phyloP scores from a whole-genome alignment of 2,888 invertebrate genomes.

The Caenorhabditis sinica region DNA sequence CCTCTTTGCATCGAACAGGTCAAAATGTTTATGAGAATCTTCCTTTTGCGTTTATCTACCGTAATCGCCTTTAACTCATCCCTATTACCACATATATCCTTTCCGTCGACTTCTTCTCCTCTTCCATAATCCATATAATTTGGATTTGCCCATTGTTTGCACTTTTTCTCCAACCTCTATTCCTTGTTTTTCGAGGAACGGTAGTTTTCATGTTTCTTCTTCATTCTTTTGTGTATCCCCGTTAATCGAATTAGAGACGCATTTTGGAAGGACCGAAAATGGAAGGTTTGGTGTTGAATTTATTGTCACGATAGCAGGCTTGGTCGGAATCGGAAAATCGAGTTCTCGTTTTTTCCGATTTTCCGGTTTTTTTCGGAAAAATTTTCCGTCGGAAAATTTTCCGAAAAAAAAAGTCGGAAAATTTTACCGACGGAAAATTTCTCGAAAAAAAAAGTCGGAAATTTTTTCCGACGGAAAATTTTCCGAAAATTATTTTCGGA shows the following conservation, averaged over 20 bases:
- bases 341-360: too few species aligned
- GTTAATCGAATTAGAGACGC: constrained; percentile 43
- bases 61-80: constrained; percentile 31
- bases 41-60: constrained; percentile 3
- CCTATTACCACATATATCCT: constrained; percentile 34
- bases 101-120: background rate
- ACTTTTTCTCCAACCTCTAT: constrained; percentile 20
- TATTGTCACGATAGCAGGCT: too few species aligned
- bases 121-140: constrained; percentile 30
- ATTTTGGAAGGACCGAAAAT: background rate
- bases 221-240: background rate
- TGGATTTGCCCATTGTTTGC: constrained; percentile 35
- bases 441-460: too few species aligned
- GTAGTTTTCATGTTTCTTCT: background rate
- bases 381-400: too few species aligned
- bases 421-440: too few species aligned
- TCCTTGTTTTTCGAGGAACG: background rate
- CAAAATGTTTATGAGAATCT: constrained; percentile 46
- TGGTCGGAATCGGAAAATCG: too few species aligned
- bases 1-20: constrained; percentile 8
- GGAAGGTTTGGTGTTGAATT: background rate
- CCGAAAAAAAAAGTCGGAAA: too few species aligned
- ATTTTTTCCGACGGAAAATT: too few species aligned
- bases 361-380: too few species aligned
- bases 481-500: too few species aligned